phyloP scores from a whole-genome alignment of 2,113 vertebrate species.

The Phyllopteryx taeniolatus region DNA sequence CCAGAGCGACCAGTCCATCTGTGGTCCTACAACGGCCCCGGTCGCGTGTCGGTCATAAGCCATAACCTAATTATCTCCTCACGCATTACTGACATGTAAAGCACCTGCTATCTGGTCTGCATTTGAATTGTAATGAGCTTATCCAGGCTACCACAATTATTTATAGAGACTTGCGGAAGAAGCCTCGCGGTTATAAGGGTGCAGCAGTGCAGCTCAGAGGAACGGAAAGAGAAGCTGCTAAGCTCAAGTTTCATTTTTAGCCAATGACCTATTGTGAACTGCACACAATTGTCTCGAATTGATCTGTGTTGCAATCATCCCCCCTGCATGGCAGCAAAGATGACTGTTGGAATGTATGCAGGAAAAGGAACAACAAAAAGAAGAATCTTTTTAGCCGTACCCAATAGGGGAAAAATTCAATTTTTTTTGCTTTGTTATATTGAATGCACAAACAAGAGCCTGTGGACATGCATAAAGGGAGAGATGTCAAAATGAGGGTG shows the following conservation, averaged over 20 bases:
- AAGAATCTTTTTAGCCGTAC: not conserved
- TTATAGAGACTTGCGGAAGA: constrained; percentile 17
- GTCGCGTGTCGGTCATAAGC: constrained; percentile 26
- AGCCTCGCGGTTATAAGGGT: constrained; percentile 13
- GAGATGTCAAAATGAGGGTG: not conserved
- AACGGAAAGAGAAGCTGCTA: constrained; percentile 29
- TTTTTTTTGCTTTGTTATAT: not conserved
- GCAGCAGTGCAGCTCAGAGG: constrained; percentile 20
- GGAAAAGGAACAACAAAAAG: constrained; percentile 13
- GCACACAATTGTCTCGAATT: constrained; percentile 46
- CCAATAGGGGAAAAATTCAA: not conserved
- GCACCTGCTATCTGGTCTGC: constrained; percentile 29
- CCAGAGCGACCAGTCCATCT: constrained; percentile 28
- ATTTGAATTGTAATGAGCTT: constrained; percentile 7
- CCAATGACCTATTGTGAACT: constrained; percentile 39
- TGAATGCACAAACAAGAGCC: not conserved
- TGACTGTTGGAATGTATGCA: not conserved
- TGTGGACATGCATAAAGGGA: not conserved
- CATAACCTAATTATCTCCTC: constrained; percentile 14
- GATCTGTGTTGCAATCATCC: constrained; percentile 29
- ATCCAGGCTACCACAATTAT: constrained; percentile 21
- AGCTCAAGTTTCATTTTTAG: constrained; percentile 56
- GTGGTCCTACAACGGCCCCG: constrained; percentile 11
- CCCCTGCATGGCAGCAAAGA: constrained; percentile 14
- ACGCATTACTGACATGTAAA: constrained; percentile 12